Conservation (phyloP, 2,113 vertebrate genomes). For the Pogonocichla stellata region DNA sequence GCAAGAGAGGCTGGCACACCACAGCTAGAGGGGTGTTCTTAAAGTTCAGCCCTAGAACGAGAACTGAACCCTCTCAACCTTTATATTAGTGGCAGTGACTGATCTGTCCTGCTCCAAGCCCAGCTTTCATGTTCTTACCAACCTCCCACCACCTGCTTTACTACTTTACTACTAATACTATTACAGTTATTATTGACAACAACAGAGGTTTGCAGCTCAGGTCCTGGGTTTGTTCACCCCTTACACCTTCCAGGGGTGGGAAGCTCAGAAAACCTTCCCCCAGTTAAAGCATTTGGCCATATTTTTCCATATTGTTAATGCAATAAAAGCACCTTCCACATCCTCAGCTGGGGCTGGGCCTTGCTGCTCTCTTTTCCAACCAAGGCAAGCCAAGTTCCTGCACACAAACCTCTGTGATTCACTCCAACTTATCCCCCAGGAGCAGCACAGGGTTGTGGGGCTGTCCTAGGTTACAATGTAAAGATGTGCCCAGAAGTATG, state of each 20-base stretch:
- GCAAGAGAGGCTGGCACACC: not conserved
- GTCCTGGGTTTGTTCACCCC: not conserved
- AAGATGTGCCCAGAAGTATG: too few species aligned
- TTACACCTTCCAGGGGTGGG: not conserved
- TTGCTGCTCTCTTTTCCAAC: not conserved
- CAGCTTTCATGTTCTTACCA: not conserved
- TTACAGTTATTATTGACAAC: too few species aligned
- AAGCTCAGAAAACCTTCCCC: not conserved
- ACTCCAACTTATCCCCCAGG: not conserved
- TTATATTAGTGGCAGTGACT: not conserved
- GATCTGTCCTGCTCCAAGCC: not conserved
- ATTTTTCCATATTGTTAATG: not conserved
- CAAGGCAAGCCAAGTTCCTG: not conserved
- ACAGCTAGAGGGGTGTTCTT: not conserved
- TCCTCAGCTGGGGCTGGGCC: not conserved
- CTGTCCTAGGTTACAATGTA: too few species aligned
- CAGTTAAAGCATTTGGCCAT: not conserved
- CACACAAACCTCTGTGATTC: not conserved
- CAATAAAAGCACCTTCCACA: not conserved
- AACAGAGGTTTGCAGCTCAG: not conserved
- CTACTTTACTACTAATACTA: fast-evolving
- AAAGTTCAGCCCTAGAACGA: not conserved
- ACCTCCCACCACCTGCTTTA: not conserved
- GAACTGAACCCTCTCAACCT: fast-evolving
- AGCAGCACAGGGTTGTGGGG: not conserved